Conservation (phyloP, 2,888 invertebrate species). For the Pegoplata infirma region DNA sequence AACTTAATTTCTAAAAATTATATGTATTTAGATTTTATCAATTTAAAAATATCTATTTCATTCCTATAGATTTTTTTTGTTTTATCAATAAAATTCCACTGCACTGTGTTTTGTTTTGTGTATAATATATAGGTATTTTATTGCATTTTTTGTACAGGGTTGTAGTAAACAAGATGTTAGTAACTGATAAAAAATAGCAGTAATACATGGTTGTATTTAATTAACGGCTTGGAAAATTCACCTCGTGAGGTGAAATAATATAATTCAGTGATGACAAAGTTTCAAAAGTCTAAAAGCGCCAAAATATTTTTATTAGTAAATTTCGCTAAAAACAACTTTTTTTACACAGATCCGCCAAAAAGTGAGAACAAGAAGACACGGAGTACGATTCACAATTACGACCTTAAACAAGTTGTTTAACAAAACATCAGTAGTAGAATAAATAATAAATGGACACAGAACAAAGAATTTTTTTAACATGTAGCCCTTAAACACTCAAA, state of each 20-base stretch:
- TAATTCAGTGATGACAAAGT: too few species aligned
- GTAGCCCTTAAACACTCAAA: too few species aligned
- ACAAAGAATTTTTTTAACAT: too few species aligned
- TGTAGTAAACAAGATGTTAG: constrained; percentile 3
- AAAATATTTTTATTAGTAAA: too few species aligned
- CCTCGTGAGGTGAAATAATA: background rate
- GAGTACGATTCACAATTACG: too few species aligned
- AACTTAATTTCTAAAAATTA: constrained; percentile 14
- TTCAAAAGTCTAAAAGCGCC: too few species aligned
- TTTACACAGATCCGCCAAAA: too few species aligned
- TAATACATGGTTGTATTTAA: constrained; percentile 7
- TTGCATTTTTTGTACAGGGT: constrained; percentile 27
- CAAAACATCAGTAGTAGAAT: too few species aligned
- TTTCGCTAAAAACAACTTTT: too few species aligned
- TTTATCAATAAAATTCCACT: constrained; percentile 50
- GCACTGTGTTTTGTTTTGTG: constrained; percentile 48
- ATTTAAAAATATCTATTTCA: constrained; percentile 17
- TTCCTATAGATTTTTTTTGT: constrained; percentile 2
- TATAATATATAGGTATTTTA: constrained; percentile 56
- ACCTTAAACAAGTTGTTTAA: too few species aligned
- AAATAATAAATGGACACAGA: too few species aligned
- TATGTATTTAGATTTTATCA: background rate
- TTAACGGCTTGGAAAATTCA: background rate
- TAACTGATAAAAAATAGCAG: constrained; percentile 32
- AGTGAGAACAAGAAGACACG: too few species aligned